Percentiles rank a stretch among this genome's conserved stretches.
These are phyloP conservation scores for Taphrorychus bicolor DNA, from an alignment of 2,888 invertebrate genomes.

Conservation along the genomic window DNA sequence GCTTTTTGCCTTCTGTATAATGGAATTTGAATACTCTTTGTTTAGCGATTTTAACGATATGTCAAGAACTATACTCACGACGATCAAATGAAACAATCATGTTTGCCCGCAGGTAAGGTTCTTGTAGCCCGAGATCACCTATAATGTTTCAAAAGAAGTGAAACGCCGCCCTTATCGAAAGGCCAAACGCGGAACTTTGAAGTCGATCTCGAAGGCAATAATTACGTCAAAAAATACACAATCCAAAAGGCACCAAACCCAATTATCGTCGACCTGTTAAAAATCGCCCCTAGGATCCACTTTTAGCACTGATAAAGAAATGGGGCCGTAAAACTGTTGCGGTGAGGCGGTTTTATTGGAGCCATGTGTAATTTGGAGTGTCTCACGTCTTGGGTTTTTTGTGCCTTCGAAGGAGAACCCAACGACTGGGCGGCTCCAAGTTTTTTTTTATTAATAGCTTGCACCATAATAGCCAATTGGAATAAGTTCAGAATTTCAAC, in stretches of 20 bases:
- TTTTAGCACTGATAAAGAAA: conserved; percentile 31
- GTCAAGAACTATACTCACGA: neutral
- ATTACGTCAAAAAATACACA: neutral
- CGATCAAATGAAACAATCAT: neutral
- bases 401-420: conserved; percentile 19
- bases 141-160: neutral
- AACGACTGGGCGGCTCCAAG: too few relatives aligned
- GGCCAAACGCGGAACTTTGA: neutral
- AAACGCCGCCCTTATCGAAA: neutral
- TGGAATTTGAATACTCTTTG: conserved; percentile 1
- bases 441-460: too few relatives aligned
- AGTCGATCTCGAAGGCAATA: conserved; percentile 1
- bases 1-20: neutral
- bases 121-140: neutral
- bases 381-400: conserved; percentile 22
- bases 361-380: conserved; percentile 21
- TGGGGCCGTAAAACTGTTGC: conserved; percentile 9
- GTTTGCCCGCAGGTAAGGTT: neutral
- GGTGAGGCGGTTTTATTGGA: conserved; percentile 24
- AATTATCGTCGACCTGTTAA: conserved; percentile 27
- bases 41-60: neutral
- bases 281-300: conserved; percentile 19
- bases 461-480: too few relatives aligned
- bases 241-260: conserved; percentile 1
- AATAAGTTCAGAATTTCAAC: too few relatives aligned